phyloP scores from a whole-genome alignment of 2,888 invertebrate genomes.

The Macaria notata region DNA sequence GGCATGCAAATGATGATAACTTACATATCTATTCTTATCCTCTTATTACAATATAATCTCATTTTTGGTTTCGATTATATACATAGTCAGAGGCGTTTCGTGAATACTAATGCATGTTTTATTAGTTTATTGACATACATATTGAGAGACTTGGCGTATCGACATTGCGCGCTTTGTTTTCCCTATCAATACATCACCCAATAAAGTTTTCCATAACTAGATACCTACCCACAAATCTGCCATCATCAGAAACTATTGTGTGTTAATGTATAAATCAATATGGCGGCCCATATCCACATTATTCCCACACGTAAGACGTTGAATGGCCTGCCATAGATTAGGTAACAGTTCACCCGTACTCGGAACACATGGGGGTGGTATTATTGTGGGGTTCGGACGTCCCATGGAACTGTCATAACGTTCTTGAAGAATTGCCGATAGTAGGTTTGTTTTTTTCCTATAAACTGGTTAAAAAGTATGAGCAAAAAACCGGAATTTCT shows the following conservation, averaged over 20 bases:
- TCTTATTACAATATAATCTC: no score
- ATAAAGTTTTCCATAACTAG: conserved; percentile 20
- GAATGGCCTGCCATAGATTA: conserved; percentile 43
- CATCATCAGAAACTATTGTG: conserved; percentile 29
- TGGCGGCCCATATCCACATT: conserved; percentile 46
- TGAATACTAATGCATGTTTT: no score
- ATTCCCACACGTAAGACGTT: conserved; percentile 51
- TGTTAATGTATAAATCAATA: conserved; percentile 23
- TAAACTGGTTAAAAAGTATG: background rate
- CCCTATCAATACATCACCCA: background rate
- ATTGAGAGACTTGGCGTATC: no score
- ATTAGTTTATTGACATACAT: no score
- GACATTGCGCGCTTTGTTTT: no score
- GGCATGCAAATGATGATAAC: no score
- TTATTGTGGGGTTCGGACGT: conserved; percentile 45
- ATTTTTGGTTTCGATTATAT: no score
- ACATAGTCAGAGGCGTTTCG: no score
- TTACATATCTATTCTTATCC: no score
- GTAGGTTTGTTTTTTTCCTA: no score
- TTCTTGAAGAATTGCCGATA: background rate
- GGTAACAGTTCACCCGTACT: conserved; percentile 19
- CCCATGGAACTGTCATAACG: background rate
- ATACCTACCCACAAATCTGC: conserved; percentile 17
- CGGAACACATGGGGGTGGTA: conserved; percentile 62
- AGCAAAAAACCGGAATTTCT: background rate